A percentile compares a stretch with the other conserved stretches of the same genome.
These are phyloP conservation scores for Chauna torquata DNA, from an alignment of 2,113 vertebrate genomes.

Conservation along the genomic window DNA sequence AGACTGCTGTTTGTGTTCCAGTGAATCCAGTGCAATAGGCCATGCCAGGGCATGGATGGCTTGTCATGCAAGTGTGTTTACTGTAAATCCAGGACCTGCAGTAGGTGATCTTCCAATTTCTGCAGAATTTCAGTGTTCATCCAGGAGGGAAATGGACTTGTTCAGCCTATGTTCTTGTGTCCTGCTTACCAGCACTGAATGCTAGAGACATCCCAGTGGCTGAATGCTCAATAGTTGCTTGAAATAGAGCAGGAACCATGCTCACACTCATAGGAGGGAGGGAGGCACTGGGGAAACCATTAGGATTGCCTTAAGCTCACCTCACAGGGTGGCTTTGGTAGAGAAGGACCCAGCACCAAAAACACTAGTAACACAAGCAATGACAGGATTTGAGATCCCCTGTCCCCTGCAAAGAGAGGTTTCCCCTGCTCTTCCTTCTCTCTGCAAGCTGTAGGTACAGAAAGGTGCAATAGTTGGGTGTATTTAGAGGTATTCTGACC, in stretches of 20 bases:
- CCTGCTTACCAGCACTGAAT: not conserved
- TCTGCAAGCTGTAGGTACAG: not conserved
- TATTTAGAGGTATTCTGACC: not conserved
- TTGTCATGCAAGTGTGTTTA: not conserved
- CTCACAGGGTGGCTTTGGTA: not conserved
- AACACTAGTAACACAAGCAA: not conserved
- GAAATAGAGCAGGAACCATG: not conserved
- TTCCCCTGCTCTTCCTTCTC: not conserved
- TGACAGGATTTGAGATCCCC: not conserved
- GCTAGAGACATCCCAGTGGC: not conserved
- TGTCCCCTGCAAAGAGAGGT: not conserved
- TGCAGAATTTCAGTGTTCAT: not conserved
- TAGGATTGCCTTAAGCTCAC: not conserved
- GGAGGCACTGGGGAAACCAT: not conserved
- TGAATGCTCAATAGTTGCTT: not conserved
- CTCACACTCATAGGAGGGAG: not conserved
- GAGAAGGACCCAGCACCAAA: not conserved
- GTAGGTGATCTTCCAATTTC: not conserved
- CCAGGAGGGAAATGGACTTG: not conserved
- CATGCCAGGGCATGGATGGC: not conserved
- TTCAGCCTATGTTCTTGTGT: not conserved
- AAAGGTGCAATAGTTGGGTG: slow-evolving; percentile 40
- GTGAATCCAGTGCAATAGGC: not conserved
- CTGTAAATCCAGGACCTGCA: not conserved
- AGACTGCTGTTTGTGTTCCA: not conserved